Evolutionary conservation across 2,113 vertebrate species (phyloP), one percentile per base, ranked within the genome.

Genomic region (Chloroceryle aenea): DNA sequence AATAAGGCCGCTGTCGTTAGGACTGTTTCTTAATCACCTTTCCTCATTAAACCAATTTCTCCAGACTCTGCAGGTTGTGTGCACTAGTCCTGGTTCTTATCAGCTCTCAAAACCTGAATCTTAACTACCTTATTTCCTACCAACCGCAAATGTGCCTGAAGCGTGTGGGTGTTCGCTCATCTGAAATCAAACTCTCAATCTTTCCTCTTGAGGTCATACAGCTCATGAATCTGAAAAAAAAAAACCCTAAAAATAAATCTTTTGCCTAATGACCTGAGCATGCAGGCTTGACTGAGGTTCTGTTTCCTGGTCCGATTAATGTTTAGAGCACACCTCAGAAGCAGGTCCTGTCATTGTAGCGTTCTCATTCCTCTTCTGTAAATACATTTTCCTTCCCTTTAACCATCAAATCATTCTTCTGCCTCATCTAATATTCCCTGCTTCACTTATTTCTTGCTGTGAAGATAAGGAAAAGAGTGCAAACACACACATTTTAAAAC

Each of bases 191-290:
- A 74, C 55, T 76, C 74, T 47, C 85, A 30, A 1, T 93, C 90
- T 79, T 74, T 79, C 42, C 82, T 90, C 67, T 68, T 81, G 30
- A 85, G 71, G 67, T 48, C 87, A 53, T 69, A 59, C 42, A 84
- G 75, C 63, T 26, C 80, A 48, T 50, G 71, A 92, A 58, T 85
- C 62, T 18, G 40, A 69, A 69, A 87, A 84, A 93, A 22, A 7
- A 59, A 62, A 3, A 36, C 40, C 22, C 66, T 25, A 32, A 67
- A 91, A 85, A 87, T 32, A 91, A 78, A 75, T 48, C 48, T 88
- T 94, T 66, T 92, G 78, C 67, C 53, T 94, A 82, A 94, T 88
- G 63, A 83, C 75, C 79, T 83, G 79, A 69, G 63, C 45, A 43
- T 27, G 25, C 38, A 74, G 72, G 63, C 72, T 86, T 74, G 79